These are phyloP conservation scores for Apamea epomidion DNA, from an alignment of 2,888 invertebrate genomes.

Conservation along the genomic window DNA sequence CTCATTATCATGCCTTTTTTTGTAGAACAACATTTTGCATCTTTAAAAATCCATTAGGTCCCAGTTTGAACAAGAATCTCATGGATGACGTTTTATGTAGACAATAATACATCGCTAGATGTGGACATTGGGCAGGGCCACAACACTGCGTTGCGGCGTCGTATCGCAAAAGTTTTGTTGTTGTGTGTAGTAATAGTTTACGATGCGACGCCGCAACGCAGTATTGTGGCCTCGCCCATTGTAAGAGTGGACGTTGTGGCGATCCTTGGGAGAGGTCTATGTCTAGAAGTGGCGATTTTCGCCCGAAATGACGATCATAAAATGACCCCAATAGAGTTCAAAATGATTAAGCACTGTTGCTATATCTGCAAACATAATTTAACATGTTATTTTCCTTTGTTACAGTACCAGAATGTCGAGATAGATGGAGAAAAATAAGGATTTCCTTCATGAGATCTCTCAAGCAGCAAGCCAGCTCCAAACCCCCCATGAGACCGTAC, in stretches of 20 bases:
- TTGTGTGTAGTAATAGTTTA: too few species aligned
- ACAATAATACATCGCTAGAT: background rate
- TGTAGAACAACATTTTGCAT: background rate
- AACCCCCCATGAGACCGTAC: conserved; percentile 65
- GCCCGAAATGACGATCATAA: background rate
- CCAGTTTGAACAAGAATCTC: background rate
- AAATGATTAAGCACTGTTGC: background rate
- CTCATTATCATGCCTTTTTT: background rate
- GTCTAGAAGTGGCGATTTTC: background rate
- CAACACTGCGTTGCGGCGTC: too few species aligned
- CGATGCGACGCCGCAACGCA: too few species aligned
- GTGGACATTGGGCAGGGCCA: too few species aligned
- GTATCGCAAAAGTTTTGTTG: too few species aligned
- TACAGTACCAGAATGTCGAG: conserved; percentile 70
- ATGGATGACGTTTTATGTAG: background rate
- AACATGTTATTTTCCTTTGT: conserved; percentile 35
- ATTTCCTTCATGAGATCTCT: conserved; percentile 69
- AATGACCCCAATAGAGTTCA: background rate
- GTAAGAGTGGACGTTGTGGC: background rate
- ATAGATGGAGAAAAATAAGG: conserved; percentile 71
- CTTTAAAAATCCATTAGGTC: background rate
- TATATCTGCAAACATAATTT: background rate
- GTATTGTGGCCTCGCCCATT: too few species aligned
- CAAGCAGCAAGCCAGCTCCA: conserved; percentile 63
- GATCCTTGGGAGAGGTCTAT: background rate